Conservation (phyloP, 2,797 vertebrate genomes). For the Meda fulgida region DNA sequence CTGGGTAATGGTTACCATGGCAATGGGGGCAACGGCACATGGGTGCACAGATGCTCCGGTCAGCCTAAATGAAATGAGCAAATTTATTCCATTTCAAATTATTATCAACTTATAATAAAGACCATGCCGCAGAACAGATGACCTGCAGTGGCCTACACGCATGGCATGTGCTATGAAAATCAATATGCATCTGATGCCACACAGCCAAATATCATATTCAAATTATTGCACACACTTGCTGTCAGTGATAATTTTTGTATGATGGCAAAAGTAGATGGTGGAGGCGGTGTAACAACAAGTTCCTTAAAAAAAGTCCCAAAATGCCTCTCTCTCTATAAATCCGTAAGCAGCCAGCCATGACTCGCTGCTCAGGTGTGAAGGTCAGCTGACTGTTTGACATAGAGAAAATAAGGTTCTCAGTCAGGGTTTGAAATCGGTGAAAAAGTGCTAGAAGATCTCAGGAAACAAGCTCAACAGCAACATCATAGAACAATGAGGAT, state of each 20-base stretch:
- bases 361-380: conserved; percentile 38
- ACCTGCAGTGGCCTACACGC: not conserved
- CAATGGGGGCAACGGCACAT: conserved; percentile 68
- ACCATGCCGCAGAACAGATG: conserved; percentile 17
- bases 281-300: not conserved
- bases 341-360: not conserved
- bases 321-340: not conserved
- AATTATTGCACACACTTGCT: not conserved
- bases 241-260: not conserved
- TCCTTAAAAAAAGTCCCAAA: conserved; percentile 10
- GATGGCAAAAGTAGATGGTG: not conserved
- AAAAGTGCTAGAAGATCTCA: conserved; percentile 34
- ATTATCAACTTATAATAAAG: conserved; percentile 50
- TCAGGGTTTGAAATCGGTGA: conserved; percentile 34
- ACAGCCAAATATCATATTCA: not conserved
- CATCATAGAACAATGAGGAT: not conserved
- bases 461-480: not conserved
- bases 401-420: conserved; percentile 45
- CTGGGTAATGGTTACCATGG: conserved; percentile 79
- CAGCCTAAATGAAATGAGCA: conserved; percentile 45
- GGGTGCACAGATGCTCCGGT: conserved; percentile 56
- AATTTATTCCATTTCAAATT: conserved; percentile 60
- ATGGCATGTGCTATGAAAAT: not conserved
- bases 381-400: conserved; percentile 41
- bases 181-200: conserved; percentile 4